Conservation (phyloP, 2,113 vertebrate species). For the Irena cyanogastra region DNA sequence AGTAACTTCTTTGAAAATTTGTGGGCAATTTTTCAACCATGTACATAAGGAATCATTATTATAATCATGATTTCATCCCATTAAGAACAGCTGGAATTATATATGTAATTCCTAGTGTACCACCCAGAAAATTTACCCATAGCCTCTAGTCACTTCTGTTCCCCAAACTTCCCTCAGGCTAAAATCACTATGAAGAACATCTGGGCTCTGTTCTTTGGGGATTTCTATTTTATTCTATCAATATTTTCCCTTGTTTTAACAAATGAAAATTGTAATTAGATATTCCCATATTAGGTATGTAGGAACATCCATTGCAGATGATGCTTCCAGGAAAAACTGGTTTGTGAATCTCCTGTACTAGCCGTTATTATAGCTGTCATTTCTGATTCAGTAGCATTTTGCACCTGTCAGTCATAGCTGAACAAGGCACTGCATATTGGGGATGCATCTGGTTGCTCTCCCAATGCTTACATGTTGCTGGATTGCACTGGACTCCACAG, state of each 20-base stretch:
- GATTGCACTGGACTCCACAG: neutral
- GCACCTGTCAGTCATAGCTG: constrained; percentile 23
- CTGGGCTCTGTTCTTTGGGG: constrained; percentile 16
- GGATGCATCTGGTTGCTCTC: neutral
- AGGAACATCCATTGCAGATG: neutral
- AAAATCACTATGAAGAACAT: constrained; percentile 49
- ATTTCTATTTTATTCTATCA: constrained; percentile 49
- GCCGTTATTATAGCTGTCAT: neutral
- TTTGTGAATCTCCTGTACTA: neutral
- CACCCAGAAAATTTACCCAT: constrained; percentile 26
- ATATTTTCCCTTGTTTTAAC: constrained; percentile 25
- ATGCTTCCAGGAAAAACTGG: constrained; percentile 12
- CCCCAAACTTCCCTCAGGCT: constrained; percentile 39
- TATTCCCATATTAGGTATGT: constrained; percentile 12
- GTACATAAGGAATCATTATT: neutral
- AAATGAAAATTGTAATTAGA: constrained; percentile 45
- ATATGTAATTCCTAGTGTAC: neutral
- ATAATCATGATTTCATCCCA: neutral
- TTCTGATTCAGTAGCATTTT: constrained; percentile 38
- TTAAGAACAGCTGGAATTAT: constrained; percentile 47
- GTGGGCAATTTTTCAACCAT: neutral
- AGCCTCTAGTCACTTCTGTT: constrained; percentile 33
- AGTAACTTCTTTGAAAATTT: neutral
- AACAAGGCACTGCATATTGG: neutral
- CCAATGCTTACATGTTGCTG: neutral